Evolutionary conservation across 2,888 invertebrate genomes (phyloP).

Genomic region (Pachydiplax longipennis): DNA sequence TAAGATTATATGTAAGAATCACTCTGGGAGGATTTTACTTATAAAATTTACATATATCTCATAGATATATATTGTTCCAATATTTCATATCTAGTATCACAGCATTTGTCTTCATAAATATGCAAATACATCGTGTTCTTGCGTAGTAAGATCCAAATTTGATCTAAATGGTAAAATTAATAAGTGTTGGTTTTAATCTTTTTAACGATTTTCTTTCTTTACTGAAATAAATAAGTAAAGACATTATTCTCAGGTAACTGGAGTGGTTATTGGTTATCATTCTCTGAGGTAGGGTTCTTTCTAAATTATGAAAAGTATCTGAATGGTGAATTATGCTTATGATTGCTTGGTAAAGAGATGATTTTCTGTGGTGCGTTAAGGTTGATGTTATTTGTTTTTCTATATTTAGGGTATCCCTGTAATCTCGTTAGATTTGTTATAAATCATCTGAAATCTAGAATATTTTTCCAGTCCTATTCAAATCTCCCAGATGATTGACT

Average conservation of each 20-base stretch:
- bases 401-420: no score
- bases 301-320: background rate
- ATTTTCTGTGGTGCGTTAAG: no score
- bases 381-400: no score
- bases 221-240: background rate
- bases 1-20: no score
- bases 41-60: background rate
- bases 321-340: no score
- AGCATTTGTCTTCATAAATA: background rate
- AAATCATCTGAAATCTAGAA: no score
- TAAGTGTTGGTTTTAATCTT: background rate
- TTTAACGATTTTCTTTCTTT: background rate
- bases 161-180: background rate
- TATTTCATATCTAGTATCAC: background rate
- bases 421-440: no score
- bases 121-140: background rate
- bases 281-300: background rate
- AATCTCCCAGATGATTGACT: no score
- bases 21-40: background rate
- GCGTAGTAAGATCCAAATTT: background rate
- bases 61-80: background rate
- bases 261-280: background rate
- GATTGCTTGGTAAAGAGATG: no score
- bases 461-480: no score
- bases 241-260: slow-evolving; percentile 8